These are phyloP conservation scores for Pyrgus malvae DNA, from an alignment of 2,888 invertebrate species.

Conservation along the genomic window DNA sequence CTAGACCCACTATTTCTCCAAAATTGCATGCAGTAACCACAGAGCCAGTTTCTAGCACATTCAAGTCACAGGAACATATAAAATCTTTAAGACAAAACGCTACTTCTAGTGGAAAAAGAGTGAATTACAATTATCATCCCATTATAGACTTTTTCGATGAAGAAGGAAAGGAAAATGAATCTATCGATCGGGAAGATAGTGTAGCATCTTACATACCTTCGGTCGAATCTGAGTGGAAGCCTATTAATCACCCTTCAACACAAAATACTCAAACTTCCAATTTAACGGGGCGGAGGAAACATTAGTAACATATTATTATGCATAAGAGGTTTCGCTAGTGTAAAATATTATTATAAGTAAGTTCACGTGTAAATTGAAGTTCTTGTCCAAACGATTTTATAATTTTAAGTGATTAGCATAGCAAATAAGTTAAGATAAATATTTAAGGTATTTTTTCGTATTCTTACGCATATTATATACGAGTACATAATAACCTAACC, in stretches of 20 bases:
- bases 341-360: not conserved
- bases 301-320: conserved; percentile 36
- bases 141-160: conserved; percentile 90
- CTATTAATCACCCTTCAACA: conserved; percentile 61
- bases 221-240: conserved; percentile 74
- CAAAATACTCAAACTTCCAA: conserved; percentile 48
- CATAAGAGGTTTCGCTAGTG: not conserved
- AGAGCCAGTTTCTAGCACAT: conserved; percentile 45
- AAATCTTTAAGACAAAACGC: conserved; percentile 46
- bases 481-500: too few species aligned
- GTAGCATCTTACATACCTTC: conserved; percentile 50
- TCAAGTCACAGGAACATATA: conserved; percentile 44
- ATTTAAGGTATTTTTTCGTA: conserved; percentile 24
- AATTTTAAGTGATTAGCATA: conserved; percentile 2
- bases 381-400: not conserved
- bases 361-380: too few species aligned
- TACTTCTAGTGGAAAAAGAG: conserved; percentile 70
- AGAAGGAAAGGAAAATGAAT: conserved; percentile 55
- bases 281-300: conserved; percentile 43
- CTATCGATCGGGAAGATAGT: conserved; percentile 69
- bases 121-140: conserved; percentile 92
- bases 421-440: not conserved
- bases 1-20: conserved; percentile 61
- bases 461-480: too few species aligned
- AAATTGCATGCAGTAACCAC: conserved; percentile 59